Conservation (phyloP, 1,140 invertebrate species). For the Pogonomyrmex californicus region DNA sequence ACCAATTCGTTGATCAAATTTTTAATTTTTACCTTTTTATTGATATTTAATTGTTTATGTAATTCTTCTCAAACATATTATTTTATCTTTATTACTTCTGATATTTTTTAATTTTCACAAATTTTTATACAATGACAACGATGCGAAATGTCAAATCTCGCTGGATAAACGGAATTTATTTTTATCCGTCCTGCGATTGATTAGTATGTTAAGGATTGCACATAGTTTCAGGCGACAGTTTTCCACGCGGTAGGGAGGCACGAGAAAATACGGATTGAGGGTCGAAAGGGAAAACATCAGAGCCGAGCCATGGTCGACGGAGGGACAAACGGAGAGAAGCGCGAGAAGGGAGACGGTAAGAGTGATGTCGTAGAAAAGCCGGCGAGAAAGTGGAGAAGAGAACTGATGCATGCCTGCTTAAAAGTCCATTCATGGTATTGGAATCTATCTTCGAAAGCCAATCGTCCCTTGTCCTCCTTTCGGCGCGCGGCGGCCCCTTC, state of each 20-base stretch:
- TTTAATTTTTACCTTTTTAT: too few species aligned
- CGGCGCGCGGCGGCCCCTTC: background rate
- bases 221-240: constrained; percentile 48
- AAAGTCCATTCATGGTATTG: constrained; percentile 76
- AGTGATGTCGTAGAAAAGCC: constrained; percentile 56
- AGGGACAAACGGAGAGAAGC: constrained; percentile 42
- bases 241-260: background rate
- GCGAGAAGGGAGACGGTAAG: constrained; percentile 10
- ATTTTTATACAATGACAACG: background rate
- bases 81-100: background rate
- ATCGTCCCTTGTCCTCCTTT: constrained; percentile 73
- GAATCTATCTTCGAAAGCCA: constrained; percentile 72
- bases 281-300: constrained; percentile 51
- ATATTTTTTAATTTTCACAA: background rate
- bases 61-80: background rate
- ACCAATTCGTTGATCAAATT: too few species aligned
- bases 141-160: background rate
- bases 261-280: constrained; percentile 54
- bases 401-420: constrained; percentile 74
- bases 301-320: constrained; percentile 25
- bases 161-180: constrained; percentile 24
- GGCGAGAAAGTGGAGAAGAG: constrained; percentile 26
- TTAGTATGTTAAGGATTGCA: constrained; percentile 60
- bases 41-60: background rate
- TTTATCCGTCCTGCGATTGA: constrained; percentile 12